A percentile compares a stretch with the other conserved stretches of the same genome.
Evolutionary conservation across 2,113 vertebrate species (phyloP).

Genomic region (Silurus asotus): DNA sequence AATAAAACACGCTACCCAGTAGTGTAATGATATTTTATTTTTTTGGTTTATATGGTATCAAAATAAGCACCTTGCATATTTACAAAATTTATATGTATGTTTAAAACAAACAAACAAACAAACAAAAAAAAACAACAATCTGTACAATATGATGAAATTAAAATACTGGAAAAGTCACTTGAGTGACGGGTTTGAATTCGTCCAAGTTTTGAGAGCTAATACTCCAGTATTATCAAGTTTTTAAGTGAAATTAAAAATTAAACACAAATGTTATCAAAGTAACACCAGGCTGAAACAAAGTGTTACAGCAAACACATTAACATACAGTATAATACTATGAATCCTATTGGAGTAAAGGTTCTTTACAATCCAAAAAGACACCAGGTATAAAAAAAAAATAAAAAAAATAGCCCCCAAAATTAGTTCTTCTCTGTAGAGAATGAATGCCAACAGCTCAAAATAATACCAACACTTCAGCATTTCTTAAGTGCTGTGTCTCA

Average conservation of each 20-base stretch:
- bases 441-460: constrained; percentile 28
- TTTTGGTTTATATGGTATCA: constrained; percentile 70
- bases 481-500: constrained; percentile 78
- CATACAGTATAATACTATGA: constrained; percentile 48
- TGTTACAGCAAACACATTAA: constrained; percentile 36
- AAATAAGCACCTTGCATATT: constrained; percentile 76
- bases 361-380: constrained; percentile 34
- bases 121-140: constrained; percentile 18
- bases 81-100: constrained; percentile 71
- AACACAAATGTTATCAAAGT: constrained; percentile 62
- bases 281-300: constrained; percentile 49
- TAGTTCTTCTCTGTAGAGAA: constrained; percentile 30
- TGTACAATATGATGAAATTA: constrained; percentile 28
- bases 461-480: constrained; percentile 55
- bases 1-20: neutral
- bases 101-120: neutral
- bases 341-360: constrained; percentile 36
- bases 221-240: constrained; percentile 10
- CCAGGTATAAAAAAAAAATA: constrained; percentile 41
- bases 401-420: constrained; percentile 57
- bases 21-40: constrained; percentile 68
- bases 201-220: constrained; percentile 3
- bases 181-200: neutral
- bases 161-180: constrained; percentile 33
- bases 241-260: constrained; percentile 49